phyloP scores from a whole-genome alignment of 2,888 invertebrate genomes.

The Pammene fasciana region DNA sequence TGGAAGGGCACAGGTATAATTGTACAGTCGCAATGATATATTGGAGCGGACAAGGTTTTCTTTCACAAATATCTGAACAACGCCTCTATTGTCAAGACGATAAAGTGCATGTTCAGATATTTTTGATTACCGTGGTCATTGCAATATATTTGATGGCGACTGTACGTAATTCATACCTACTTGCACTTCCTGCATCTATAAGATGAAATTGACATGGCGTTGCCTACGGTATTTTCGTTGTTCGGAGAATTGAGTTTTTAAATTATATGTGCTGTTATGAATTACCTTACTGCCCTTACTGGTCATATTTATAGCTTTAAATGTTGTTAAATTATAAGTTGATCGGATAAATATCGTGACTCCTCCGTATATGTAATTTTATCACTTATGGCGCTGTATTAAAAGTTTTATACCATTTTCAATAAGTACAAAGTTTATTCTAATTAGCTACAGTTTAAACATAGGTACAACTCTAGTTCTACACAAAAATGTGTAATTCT shows the following conservation, averaged over 20 bases:
- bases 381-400: too few relatives aligned
- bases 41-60: too few relatives aligned
- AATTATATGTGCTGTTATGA: slow-evolving; percentile 13
- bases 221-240: slow-evolving; percentile 15
- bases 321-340: neutral
- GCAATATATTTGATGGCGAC: too few relatives aligned
- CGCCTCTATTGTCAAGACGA: too few relatives aligned
- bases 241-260: neutral
- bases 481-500: neutral
- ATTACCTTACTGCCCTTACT: neutral
- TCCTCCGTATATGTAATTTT: too few relatives aligned
- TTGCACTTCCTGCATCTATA: slow-evolving; percentile 36
- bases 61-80: too few relatives aligned
- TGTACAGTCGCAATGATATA: too few relatives aligned
- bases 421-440: too few relatives aligned
- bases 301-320: neutral
- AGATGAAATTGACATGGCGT: slow-evolving; percentile 29
- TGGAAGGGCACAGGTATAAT: slow-evolving; percentile 39
- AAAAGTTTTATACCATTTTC: too few relatives aligned
- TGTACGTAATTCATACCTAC: slow-evolving; percentile 35
- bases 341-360: neutral
- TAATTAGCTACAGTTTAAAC: neutral
- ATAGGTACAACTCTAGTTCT: neutral
- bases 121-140: too few relatives aligned
- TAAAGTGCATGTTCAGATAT: too few relatives aligned